phyloP scores from a whole-genome alignment of 2,797 vertebrate species.

The Sylvilagus floridanus region DNA sequence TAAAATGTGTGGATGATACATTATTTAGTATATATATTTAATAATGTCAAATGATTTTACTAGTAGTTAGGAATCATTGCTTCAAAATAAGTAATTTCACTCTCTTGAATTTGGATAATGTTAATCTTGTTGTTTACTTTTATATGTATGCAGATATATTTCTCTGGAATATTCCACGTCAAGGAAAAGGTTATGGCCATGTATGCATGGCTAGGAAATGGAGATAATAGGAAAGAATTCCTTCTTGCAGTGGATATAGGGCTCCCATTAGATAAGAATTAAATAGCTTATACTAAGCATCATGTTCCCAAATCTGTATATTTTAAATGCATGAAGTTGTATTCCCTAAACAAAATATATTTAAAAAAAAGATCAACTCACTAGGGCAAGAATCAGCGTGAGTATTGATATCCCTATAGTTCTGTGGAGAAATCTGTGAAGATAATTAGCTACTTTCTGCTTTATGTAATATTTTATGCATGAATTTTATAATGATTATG shows the following conservation, averaged over 20 bases:
- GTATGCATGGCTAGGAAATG: not conserved
- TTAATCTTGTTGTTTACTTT: slow-evolving; percentile 15
- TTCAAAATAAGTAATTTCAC: not conserved
- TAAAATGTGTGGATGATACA: too few relatives aligned
- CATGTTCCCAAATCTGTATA: too few relatives aligned
- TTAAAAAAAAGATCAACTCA: too few relatives aligned
- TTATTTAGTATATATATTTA: too few relatives aligned
- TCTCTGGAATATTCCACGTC: not conserved
- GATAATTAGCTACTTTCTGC: not conserved
- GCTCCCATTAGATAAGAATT: not conserved
- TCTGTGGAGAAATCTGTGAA: not conserved
- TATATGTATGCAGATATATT: not conserved
- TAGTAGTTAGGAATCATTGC: not conserved
- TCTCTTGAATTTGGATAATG: not conserved
- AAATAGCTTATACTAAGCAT: not conserved
- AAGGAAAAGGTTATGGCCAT: not conserved
- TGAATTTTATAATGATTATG: not conserved
- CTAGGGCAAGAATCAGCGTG: not conserved
- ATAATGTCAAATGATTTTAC: not conserved
- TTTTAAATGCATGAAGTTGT: too few relatives aligned
- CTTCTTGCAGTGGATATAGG: not conserved
- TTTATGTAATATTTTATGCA: not conserved
- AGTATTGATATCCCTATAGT: not conserved
- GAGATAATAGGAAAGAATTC: not conserved
- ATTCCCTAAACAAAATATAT: too few relatives aligned